Evolutionary conservation across 1,140 invertebrate genomes (phyloP).

Genomic region (Pararge aegeria): DNA sequence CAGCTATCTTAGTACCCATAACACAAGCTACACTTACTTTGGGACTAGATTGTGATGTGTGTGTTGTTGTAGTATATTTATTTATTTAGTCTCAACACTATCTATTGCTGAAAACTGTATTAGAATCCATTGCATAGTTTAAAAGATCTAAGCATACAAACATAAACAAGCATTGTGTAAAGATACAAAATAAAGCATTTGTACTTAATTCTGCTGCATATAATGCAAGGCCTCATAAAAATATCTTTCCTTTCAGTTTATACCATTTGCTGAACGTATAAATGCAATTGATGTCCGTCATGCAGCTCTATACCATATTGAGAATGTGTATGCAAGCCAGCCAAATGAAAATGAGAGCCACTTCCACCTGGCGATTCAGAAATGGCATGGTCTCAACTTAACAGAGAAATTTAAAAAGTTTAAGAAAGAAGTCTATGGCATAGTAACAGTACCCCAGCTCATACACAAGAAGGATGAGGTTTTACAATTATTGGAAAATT

Average conservation of each 20-base stretch:
- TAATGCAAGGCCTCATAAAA: too few relatives aligned
- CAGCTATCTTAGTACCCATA: too few relatives aligned
- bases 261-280: conserved; percentile 91
- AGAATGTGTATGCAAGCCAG: conserved; percentile 84
- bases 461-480: conserved; percentile 89
- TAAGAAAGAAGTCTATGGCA: conserved; percentile 84
- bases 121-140: too few relatives aligned
- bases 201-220: too few relatives aligned
- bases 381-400: conserved; percentile 93
- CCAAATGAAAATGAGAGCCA: conserved; percentile 86
- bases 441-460: conserved; percentile 89
- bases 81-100: too few relatives aligned
- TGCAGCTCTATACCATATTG: conserved; percentile 82
- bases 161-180: too few relatives aligned
- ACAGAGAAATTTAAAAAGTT: conserved; percentile 90
- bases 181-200: too few relatives aligned
- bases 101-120: too few relatives aligned
- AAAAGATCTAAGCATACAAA: too few relatives aligned
- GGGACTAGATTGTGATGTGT: too few relatives aligned
- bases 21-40: too few relatives aligned
- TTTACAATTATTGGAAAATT: conserved; percentile 85
- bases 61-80: too few relatives aligned
- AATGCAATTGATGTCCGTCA: conserved; percentile 90
- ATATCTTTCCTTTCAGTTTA: conserved; percentile 93
- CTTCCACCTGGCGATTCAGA: conserved; percentile 90